phyloP scores from a whole-genome alignment of 2,113 vertebrate genomes.

The Syrrhaptes paradoxus region DNA sequence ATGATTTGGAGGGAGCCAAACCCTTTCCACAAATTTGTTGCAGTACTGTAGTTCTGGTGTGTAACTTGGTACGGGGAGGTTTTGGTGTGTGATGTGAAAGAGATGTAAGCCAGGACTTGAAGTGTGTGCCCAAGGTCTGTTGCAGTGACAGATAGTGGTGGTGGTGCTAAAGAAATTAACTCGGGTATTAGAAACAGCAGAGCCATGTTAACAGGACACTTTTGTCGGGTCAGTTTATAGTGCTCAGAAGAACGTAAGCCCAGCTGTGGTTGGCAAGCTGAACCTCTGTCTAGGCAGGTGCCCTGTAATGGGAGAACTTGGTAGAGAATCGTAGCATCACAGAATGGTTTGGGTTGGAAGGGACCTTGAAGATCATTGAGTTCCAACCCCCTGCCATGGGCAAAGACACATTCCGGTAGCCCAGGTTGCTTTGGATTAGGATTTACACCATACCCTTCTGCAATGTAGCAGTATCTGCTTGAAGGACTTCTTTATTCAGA shows the following conservation, averaged over 20 bases:
- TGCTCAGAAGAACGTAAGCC: background rate
- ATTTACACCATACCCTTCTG: background rate
- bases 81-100: background rate
- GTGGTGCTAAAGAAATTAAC: background rate
- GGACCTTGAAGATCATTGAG: no score
- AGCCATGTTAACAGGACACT: background rate
- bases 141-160: background rate
- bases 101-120: background rate
- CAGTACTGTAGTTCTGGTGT: accelerated
- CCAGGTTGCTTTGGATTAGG: background rate
- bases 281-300: no score
- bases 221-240: background rate
- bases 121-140: background rate
- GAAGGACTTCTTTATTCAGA: background rate
- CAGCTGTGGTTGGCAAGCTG: background rate
- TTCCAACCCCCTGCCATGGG: no score
- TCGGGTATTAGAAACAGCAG: background rate
- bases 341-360: no score
- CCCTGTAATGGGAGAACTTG: no score
- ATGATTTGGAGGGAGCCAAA: background rate
- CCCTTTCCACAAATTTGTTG: background rate
- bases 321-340: background rate
- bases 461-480: background rate
- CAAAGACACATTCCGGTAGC: no score
- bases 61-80: background rate